Evolutionary conservation across 1,140 invertebrate genomes (phyloP).

Genomic region (Phymastichus coffea): DNA sequence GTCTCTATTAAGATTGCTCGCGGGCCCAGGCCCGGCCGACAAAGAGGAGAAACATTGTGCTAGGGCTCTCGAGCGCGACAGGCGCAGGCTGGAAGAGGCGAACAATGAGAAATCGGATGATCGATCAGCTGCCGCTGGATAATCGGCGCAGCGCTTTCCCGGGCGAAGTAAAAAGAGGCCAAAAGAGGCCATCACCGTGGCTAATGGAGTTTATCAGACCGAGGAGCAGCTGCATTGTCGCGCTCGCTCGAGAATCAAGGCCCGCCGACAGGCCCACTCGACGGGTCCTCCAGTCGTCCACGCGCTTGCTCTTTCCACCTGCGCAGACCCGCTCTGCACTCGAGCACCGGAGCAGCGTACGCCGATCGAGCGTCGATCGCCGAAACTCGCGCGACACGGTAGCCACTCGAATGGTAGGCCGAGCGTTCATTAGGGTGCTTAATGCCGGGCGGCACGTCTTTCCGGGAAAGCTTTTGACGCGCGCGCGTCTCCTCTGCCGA

Average conservation of each 20-base stretch:
- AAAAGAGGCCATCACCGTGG: slow-evolving; percentile 1
- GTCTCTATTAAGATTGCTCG: slow-evolving; percentile 5
- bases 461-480: too few relatives aligned
- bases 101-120: neutral
- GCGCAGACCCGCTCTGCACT: too few relatives aligned
- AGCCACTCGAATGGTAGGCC: neutral
- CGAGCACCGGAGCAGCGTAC: too few relatives aligned
- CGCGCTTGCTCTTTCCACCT: neutral
- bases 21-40: too few relatives aligned
- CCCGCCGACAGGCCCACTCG: too few relatives aligned
- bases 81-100: neutral
- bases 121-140: slow-evolving; percentile 9
- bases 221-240: neutral
- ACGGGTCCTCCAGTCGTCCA: neutral
- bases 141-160: slow-evolving; percentile 12
- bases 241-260: neutral
- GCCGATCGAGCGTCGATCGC: neutral
- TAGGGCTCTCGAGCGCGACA: neutral
- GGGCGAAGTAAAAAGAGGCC: neutral
- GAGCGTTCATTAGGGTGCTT: too few relatives aligned
- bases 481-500: too few relatives aligned
- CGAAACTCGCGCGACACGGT: neutral
- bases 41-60: neutral
- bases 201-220: slow-evolving; percentile 28
- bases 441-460: too few relatives aligned